A percentile compares a stretch with the other conserved stretches of the same genome.
phyloP scores from a whole-genome alignment of 1,140 invertebrate species.

The Drosophila orosa region DNA sequence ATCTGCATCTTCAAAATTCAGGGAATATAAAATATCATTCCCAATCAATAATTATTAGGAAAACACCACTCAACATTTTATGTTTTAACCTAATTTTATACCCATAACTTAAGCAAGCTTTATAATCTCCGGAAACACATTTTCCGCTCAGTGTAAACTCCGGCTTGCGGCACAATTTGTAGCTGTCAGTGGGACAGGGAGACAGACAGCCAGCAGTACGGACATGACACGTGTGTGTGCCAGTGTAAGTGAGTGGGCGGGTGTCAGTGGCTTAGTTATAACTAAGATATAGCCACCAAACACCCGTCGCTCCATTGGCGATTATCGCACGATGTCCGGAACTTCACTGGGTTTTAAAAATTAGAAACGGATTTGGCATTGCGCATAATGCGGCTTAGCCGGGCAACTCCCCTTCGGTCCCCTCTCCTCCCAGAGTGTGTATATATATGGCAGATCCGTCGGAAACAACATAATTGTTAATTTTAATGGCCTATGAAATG shows the following conservation, averaged over 20 bases:
- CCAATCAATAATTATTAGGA: background rate
- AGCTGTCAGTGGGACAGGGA: conserved; percentile 70
- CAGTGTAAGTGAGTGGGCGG: conserved; percentile 60
- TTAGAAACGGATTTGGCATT: conserved; percentile 71
- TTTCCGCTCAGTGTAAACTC: conserved; percentile 29
- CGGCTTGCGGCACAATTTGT: conserved; percentile 75
- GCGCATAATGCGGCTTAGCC: conserved; percentile 62
- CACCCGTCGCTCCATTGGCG: conserved; percentile 52
- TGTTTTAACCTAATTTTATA: background rate
- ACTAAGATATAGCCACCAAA: conserved; percentile 43
- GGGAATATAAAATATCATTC: background rate
- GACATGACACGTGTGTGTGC: conserved; percentile 62
- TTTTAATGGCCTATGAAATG: conserved; percentile 79
- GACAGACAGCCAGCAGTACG: conserved; percentile 27
- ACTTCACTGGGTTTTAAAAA: conserved; percentile 44
- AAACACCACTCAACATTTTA: background rate
- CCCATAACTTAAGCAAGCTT: background rate
- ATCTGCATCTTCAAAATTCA: background rate
- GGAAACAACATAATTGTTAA: conserved; percentile 66
- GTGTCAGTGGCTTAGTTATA: conserved; percentile 66
- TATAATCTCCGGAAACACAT: background rate
- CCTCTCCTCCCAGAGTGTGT: background rate
- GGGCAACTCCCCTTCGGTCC: conserved; percentile 21
- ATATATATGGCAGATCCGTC: background rate
- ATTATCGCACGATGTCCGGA: conserved; percentile 37